A percentile compares a stretch with the other conserved stretches of the same genome.
phyloP scores from a whole-genome alignment of 2,113 vertebrate species.

The Amia ocellicauda region DNA sequence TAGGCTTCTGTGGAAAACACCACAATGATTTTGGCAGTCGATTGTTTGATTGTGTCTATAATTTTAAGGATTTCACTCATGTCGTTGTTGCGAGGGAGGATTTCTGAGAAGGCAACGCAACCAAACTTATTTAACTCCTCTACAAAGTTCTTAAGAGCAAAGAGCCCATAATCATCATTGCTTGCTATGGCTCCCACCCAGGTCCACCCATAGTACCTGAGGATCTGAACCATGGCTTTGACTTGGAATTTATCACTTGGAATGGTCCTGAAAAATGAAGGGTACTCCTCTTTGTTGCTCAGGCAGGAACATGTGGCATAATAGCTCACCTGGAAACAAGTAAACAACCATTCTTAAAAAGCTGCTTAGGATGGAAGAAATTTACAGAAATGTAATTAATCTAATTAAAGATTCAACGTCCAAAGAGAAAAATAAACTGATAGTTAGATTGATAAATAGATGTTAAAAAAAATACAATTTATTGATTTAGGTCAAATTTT shows the following conservation, averaged over 20 bases:
- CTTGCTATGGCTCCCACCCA: constrained; percentile 11
- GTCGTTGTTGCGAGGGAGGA: neutral
- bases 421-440: no score
- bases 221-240: constrained; percentile 17
- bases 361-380: neutral
- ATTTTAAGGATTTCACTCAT: neutral
- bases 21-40: neutral
- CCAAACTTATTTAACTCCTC: neutral
- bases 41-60: no score
- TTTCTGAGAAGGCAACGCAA: constrained; percentile 13
- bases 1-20: neutral
- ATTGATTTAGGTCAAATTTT: neutral
- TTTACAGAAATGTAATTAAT: no score
- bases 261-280: constrained; percentile 23
- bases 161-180: constrained; percentile 6
- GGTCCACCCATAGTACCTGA: constrained; percentile 27
- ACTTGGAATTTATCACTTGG: constrained; percentile 29
- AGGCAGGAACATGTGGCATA: constrained; percentile 24
- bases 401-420: no score
- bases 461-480: neutral
- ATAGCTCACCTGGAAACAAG: constrained; percentile 23
- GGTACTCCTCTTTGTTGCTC: constrained; percentile 14
- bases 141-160: neutral
- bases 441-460: neutral
- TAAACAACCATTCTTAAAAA: neutral